phyloP scores from a whole-genome alignment of 2,888 invertebrate species.

The Tachina grossa region DNA sequence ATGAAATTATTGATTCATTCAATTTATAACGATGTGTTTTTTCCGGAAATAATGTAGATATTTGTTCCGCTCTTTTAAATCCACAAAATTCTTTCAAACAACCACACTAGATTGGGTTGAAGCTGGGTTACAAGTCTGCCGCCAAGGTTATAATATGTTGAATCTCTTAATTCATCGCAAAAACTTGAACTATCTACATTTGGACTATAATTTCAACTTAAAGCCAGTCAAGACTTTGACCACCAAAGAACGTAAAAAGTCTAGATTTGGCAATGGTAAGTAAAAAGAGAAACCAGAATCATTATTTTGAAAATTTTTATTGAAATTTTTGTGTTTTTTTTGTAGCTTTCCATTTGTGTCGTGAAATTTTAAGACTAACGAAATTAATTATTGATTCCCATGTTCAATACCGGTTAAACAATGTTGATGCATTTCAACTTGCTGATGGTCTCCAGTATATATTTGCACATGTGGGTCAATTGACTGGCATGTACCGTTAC shows the following conservation, averaged over 20 bases:
- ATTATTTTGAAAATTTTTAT: background rate
- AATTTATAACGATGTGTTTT: background rate
- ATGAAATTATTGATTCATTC: background rate
- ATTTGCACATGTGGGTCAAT: conserved; percentile 99
- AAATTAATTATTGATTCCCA: conserved; percentile 99
- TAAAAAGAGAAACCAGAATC: conserved; percentile 28
- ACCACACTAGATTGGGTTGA: conserved; percentile 99
- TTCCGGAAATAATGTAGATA: conserved; percentile 84
- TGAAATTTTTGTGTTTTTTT: conserved; percentile 60
- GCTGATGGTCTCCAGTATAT: conserved; percentile 99
- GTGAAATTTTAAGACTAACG: conserved; percentile 98
- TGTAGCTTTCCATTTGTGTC: conserved; percentile 98
- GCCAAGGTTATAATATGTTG: conserved; percentile 99
- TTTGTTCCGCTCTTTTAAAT: conserved; percentile 99
- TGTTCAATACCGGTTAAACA: conserved; percentile 99
- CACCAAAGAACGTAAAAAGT: conserved; percentile 99
- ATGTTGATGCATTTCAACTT: conserved; percentile 99
- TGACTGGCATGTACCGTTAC: conserved; percentile 99
- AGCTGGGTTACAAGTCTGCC: conserved; percentile 98
- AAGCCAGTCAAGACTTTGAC: conserved; percentile 99
- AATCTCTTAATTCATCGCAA: conserved; percentile 99
- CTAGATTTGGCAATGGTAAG: conserved; percentile 95
- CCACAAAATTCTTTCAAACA: conserved; percentile 99
- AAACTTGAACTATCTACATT: conserved; percentile 99
- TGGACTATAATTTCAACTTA: conserved; percentile 99